These are phyloP conservation scores for Drosophila grimshawi DNA, from an alignment of 1,140 invertebrate species.

Conservation along the genomic window DNA sequence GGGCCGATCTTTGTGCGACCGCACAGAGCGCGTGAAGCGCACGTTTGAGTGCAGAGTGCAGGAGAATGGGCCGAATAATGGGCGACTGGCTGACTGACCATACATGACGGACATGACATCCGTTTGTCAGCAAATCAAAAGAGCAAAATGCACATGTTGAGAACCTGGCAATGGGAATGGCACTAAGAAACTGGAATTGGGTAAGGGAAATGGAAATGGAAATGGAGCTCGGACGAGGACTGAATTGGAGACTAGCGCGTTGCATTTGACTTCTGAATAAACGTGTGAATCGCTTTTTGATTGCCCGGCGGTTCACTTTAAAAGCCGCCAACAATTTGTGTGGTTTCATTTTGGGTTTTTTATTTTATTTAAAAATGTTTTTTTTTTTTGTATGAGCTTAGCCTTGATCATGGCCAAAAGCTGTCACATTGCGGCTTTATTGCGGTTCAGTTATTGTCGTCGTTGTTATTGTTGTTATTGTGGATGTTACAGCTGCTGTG, in stretches of 20 bases:
- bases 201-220: conserved; percentile 12
- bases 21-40: conserved; percentile 58
- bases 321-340: conserved; percentile 42
- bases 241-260: conserved; percentile 5
- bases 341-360: conserved; percentile 20
- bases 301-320: conserved; percentile 62
- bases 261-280: conserved; percentile 37
- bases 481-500: conserved; percentile 20
- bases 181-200: conserved; percentile 26
- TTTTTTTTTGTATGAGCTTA: conserved; percentile 34
- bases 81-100: neutral
- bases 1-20: conserved; percentile 21
- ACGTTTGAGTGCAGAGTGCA: conserved; percentile 39
- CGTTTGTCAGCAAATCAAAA: conserved; percentile 60
- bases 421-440: conserved; percentile 52
- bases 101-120: conserved; percentile 62
- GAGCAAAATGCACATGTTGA: conserved; percentile 20
- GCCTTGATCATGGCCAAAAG: conserved; percentile 58
- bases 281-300: conserved; percentile 79
- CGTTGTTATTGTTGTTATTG: conserved; percentile 17
- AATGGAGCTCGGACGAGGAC: neutral
- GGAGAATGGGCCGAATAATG: neutral
- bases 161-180: neutral
- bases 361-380: conserved; percentile 2
- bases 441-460: conserved; percentile 31